Evolutionary conservation across 2,113 vertebrate genomes (phyloP).

Genomic region (Rhinogobius similis): DNA sequence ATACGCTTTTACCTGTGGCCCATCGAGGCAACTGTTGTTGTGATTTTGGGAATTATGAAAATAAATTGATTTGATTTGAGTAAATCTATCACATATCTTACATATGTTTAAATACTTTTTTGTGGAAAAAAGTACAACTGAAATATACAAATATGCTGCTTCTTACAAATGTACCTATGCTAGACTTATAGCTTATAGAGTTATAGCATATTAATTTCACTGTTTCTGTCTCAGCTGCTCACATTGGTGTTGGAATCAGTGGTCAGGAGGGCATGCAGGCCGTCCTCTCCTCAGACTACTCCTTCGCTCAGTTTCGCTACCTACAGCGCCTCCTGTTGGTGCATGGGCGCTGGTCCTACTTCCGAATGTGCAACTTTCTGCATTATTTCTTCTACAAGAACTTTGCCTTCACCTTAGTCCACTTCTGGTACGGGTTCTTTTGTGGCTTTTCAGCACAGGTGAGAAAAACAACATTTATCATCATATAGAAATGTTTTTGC

Average conservation of each 20-base stretch:
- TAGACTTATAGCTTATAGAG: not conserved
- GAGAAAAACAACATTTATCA: conserved; percentile 17
- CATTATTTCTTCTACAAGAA: conserved; percentile 88
- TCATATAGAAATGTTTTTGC: not conserved
- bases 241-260: conserved; percentile 82
- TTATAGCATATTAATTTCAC: not conserved
- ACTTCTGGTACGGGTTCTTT: conserved; percentile 87
- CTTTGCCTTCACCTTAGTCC: conserved; percentile 82
- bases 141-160: no score
- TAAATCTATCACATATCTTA: no score
- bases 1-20: not conserved
- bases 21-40: no score
- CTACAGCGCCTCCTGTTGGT: conserved; percentile 82
- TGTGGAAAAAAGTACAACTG: no score
- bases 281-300: conserved; percentile 83
- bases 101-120: no score
- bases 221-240: conserved; percentile 72
- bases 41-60: no score
- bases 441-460: conserved; percentile 86
- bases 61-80: no score
- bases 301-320: conserved; percentile 81
- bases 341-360: conserved; percentile 83
- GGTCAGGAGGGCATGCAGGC: conserved; percentile 83
- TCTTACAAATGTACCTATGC: no score
- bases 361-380: conserved; percentile 85